phyloP scores from a whole-genome alignment of 2,797 vertebrate genomes.

The Tragelaphus eurycerus region DNA sequence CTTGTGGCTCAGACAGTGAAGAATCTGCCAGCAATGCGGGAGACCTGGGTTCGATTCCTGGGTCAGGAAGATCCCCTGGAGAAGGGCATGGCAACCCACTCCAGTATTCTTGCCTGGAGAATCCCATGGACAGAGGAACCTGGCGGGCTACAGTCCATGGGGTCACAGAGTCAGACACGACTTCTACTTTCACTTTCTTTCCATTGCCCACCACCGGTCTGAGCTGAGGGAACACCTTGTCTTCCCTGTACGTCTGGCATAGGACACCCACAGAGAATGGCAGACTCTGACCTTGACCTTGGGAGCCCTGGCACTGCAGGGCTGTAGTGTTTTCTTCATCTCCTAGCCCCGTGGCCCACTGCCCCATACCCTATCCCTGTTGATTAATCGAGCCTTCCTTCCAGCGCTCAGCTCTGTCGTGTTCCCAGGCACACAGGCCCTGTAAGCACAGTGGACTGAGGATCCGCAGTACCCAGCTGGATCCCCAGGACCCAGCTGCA shows the following conservation, averaged over 20 bases:
- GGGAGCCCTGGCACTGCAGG: not conserved
- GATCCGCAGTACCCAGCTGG: not conserved
- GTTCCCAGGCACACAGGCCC: too few species aligned
- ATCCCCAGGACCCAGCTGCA: not conserved
- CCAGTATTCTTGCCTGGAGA: not conserved
- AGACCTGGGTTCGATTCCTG: not conserved
- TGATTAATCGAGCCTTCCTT: not conserved
- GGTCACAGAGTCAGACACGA: not conserved
- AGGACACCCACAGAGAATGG: not conserved
- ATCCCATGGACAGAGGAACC: not conserved
- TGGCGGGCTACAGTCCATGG: not conserved
- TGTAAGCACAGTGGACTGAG: not conserved
- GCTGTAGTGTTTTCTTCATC: not conserved
- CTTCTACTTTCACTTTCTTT: not conserved
- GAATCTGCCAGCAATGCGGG: not conserved
- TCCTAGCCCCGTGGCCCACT: not conserved
- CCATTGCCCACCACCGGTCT: accelerated
- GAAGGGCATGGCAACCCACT: not conserved
- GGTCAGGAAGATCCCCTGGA: not conserved
- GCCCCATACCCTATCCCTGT: too few species aligned
- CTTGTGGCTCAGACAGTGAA: not conserved
- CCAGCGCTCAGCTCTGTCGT: too few species aligned
- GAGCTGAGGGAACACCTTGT: not conserved
- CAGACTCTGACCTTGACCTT: not conserved
- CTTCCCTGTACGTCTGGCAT: not conserved